Evolutionary conservation across 2,113 vertebrate genomes (phyloP).

Genomic region (Bucco capensis): DNA sequence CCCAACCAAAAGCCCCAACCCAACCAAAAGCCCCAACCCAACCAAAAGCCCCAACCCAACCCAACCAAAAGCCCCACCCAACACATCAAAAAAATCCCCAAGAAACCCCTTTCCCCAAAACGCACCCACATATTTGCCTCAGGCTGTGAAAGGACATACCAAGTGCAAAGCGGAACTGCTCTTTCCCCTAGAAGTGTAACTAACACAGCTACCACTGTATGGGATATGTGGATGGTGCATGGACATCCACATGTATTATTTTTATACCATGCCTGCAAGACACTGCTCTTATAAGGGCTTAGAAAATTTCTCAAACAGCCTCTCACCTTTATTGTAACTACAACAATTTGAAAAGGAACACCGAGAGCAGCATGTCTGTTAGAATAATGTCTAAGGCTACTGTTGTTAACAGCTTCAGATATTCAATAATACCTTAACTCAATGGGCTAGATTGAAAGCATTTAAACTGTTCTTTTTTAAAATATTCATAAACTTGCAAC

Average conservation of each 20-base stretch:
- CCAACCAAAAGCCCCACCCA: not conserved
- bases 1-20: too few species aligned
- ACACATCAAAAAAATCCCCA: not conserved
- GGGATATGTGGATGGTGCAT: accelerated
- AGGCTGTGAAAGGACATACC: not conserved
- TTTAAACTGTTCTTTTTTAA: not conserved
- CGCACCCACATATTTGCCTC: too few species aligned
- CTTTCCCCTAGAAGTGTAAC: not conserved
- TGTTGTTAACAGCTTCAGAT: not conserved
- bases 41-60: not conserved
- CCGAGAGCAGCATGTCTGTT: not conserved
- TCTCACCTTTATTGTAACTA: not conserved
- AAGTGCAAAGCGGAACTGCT: not conserved
- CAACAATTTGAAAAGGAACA: not conserved
- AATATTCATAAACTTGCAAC: not conserved
- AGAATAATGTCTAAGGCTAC: not conserved
- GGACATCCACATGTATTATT: not conserved
- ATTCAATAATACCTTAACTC: not conserved
- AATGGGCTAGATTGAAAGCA: not conserved
- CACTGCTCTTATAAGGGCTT: not conserved
- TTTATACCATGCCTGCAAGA: not conserved
- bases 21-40: not conserved
- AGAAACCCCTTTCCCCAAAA: not conserved
- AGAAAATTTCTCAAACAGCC: not conserved
- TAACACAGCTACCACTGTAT: not conserved